Evolutionary conservation across 2,113 vertebrate genomes (phyloP).

Genomic region (Manacus vitellinus): DNA sequence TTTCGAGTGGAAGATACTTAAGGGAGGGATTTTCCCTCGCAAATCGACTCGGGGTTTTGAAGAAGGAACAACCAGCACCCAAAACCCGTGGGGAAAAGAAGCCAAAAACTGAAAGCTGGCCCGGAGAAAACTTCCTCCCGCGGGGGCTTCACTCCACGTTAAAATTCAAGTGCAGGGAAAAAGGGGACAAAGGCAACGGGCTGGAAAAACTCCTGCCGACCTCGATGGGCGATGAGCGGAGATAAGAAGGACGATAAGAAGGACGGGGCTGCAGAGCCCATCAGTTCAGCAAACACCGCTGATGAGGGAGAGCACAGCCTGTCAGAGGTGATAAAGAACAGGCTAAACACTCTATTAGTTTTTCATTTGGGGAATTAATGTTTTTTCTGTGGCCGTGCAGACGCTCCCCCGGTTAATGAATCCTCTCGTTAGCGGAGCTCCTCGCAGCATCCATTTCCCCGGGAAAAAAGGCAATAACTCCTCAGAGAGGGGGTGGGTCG

Average conservation of each 20-base stretch:
- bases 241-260: constrained; percentile 42
- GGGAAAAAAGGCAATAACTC: constrained; percentile 45
- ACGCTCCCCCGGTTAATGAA: constrained; percentile 76
- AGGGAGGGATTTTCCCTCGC: not conserved
- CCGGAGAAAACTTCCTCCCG: too few relatives aligned
- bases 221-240: not conserved
- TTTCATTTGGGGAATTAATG: constrained; percentile 81
- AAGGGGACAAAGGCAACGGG: too few relatives aligned
- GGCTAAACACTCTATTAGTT: constrained; percentile 77
- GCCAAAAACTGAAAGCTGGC: too few relatives aligned
- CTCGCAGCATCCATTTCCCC: constrained; percentile 29
- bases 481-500: constrained; percentile 15
- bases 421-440: constrained; percentile 73
- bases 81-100: too few relatives aligned
- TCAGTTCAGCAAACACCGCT: constrained; percentile 68
- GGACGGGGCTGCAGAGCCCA: not conserved
- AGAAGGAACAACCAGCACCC: too few relatives aligned
- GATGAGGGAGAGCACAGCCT: constrained; percentile 55
- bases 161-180: too few relatives aligned
- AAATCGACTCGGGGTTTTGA: not conserved
- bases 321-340: constrained; percentile 72
- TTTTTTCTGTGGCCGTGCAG: constrained; percentile 55
- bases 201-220: too few relatives aligned
- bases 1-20: not conserved
- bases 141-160: too few relatives aligned